phyloP scores from a whole-genome alignment of 2,113 vertebrate species.

The Stegastes partitus region DNA sequence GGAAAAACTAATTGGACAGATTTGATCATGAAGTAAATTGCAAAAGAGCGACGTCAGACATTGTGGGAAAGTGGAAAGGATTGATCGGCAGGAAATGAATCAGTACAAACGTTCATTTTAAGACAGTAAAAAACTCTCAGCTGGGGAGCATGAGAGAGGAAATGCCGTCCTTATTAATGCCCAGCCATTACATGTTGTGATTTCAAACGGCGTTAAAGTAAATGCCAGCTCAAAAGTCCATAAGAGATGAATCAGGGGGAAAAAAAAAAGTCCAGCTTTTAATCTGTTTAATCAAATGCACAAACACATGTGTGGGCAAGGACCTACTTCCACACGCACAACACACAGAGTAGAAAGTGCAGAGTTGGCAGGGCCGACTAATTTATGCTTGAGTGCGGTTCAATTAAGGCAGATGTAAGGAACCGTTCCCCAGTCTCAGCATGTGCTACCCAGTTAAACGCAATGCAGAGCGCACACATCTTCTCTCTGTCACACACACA shows the following conservation, averaged over 20 bases:
- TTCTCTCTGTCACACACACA: slow-evolving; percentile 6
- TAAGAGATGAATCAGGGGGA: background rate
- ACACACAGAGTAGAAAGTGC: slow-evolving; percentile 59
- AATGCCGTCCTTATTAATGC: background rate
- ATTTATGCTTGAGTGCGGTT: slow-evolving; percentile 77
- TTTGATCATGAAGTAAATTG: background rate
- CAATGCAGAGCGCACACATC: slow-evolving; percentile 60
- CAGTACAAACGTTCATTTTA: background rate
- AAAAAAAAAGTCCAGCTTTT: slow-evolving; percentile 17
- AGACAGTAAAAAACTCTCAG: background rate
- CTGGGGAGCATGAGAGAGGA: background rate
- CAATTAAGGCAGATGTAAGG: slow-evolving; percentile 76
- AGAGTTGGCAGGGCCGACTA: slow-evolving; percentile 61
- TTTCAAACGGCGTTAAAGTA: slow-evolving; percentile 1
- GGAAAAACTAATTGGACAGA: background rate
- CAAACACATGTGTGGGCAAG: slow-evolving; percentile 26
- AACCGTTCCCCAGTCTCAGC: slow-evolving; percentile 55
- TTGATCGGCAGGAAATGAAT: background rate
- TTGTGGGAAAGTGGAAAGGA: slow-evolving; percentile 1
- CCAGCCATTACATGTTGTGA: background rate
- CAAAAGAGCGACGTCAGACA: slow-evolving; percentile 8
- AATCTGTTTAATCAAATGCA: slow-evolving; percentile 39
- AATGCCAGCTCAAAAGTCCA: background rate
- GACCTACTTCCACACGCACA: slow-evolving; percentile 15
- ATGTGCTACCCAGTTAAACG: slow-evolving; percentile 51